Evolutionary conservation across 2,113 vertebrate genomes (phyloP), one percentile per base, ranked within the genome.

Genomic region (Ptilonorhynchus violaceus): DNA sequence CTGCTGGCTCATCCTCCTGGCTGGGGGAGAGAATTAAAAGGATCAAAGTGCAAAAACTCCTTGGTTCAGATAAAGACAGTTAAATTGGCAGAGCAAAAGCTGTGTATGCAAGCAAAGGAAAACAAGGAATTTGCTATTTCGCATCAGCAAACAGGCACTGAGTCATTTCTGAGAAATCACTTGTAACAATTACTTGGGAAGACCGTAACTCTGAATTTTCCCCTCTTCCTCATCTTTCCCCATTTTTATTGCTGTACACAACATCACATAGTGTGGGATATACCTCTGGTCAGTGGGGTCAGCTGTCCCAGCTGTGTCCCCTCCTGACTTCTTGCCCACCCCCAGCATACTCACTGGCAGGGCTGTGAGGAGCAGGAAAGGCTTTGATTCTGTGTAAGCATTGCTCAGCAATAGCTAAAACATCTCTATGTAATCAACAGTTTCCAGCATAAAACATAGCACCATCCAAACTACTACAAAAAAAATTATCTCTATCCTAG

Each of bases 1-100:
- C 35, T 1, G 1, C 7, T 75, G 4, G 1, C 4, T n/a, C 39
- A 15, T 44, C 21, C 44, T 75, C 24, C 15, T 30, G 6, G 16
- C 4, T 14, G 6, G 10, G 30, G 3, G 27, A 70, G 21, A 47
- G 37, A 80, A 76, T 3, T 22, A 35, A 41, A 72, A 80, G 6
- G 13, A 22, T 35, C 13, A 33, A 87, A 88, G 39, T 33, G 6
- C 5, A 30, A 85, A 88, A 77, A 9, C 13, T 50, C 0, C 0
- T 19, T 21, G 3, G 3, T 24, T 77, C 44, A 67, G 41, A 56
- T 24, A 60, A 86, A 52, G 30, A 20, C 9, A 37, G 27, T 60
- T 56, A 46, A 55, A 86, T 1, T 55, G 16, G 15, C 49, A 87
- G 64, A 73, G 53, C 13, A 91, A 62, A 72, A 47, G 6, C 31